A percentile compares a stretch with the other conserved stretches of the same genome.
Evolutionary conservation across 1,140 invertebrate genomes (phyloP).

Genomic region (Lordiphosa mommai): DNA sequence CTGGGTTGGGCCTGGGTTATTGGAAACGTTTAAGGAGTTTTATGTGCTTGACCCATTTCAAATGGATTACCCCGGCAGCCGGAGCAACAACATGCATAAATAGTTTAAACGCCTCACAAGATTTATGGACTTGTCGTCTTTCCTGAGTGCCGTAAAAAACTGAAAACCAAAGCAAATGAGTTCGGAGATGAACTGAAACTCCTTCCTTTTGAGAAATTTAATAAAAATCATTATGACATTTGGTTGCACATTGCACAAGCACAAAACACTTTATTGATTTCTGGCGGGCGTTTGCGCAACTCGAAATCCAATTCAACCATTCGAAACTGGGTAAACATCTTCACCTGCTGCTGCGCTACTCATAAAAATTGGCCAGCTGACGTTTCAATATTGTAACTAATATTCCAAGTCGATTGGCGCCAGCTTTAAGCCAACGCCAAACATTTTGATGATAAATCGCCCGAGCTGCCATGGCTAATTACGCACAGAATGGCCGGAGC

Average conservation of each 20-base stretch:
- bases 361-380: conserved; percentile 5
- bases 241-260: conserved; percentile 31
- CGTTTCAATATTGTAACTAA: conserved; percentile 15
- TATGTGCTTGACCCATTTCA: conserved; percentile 69
- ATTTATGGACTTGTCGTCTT: conserved; percentile 57
- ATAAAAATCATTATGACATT: conserved; percentile 43
- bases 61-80: conserved; percentile 63
- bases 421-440: conserved; percentile 13
- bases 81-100: conserved; percentile 44
- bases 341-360: conserved; percentile 45
- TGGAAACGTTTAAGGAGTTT: conserved; percentile 73
- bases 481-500: conserved; percentile 17
- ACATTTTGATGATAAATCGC: conserved; percentile 44
- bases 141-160: neutral
- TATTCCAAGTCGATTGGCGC: conserved; percentile 27
- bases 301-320: conserved; percentile 26
- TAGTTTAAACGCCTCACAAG: conserved; percentile 71
- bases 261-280: conserved; percentile 47
- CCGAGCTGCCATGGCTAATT: conserved; percentile 33
- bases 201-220: too few relatives aligned
- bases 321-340: conserved; percentile 55
- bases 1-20: conserved; percentile 59
- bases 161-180: too few relatives aligned
- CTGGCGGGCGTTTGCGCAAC: conserved; percentile 44
- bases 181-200: too few relatives aligned